A percentile compares a stretch with the other conserved stretches of the same genome.
phyloP scores from a whole-genome alignment of 1,140 invertebrate genomes.

The honey bee (Apis mellifera) region Amel_HAv3.1 CM009939.2:5987501-5988000 shows the following conservation, averaged over 20 bases:
- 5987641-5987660: constrained; percentile 20
- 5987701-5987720: constrained; percentile 17
- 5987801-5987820: background rate
- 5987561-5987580: constrained; percentile 28
- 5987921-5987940: background rate
- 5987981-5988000: no score
- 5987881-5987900: background rate
- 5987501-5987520: background rate
- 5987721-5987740: background rate
- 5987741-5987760: background rate
- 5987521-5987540: background rate
- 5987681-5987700: background rate
- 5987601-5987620: background rate
- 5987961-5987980: background rate
- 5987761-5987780: background rate
- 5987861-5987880: background rate
- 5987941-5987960: background rate
- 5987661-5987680: constrained; percentile 6
- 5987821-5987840: constrained; percentile 1
- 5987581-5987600: background rate
- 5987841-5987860: background rate
- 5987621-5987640: constrained; percentile 45
- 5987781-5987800: background rate
- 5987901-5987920: background rate
- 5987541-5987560: background rate